Conservation (phyloP, 1,140 invertebrate species). For the Notospermus geniculatus region DNA sequence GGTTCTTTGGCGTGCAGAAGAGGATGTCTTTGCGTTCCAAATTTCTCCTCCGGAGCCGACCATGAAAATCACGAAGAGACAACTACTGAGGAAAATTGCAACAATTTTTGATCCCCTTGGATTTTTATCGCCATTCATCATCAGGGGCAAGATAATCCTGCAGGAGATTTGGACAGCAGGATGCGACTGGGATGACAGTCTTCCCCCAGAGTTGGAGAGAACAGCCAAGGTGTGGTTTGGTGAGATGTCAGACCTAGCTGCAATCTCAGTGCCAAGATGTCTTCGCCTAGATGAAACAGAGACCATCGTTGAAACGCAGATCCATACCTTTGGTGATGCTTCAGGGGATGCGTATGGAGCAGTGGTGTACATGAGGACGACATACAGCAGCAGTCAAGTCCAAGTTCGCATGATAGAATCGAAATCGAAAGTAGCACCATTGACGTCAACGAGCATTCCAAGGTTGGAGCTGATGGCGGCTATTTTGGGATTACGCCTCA, state of each 20-base stretch:
- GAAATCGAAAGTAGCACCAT: conserved; percentile 8
- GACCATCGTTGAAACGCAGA: not conserved
- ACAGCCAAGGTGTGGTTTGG: conserved; percentile 8
- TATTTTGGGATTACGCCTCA: not conserved
- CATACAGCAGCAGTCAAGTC: not conserved
- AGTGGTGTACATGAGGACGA: not conserved
- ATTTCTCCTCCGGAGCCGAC: not conserved
- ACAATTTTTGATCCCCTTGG: conserved; percentile 8
- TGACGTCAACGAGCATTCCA: conserved; percentile 7
- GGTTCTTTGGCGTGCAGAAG: conserved; percentile 17
- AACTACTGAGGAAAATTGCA: not conserved
- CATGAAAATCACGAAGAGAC: not conserved
- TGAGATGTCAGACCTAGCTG: not conserved
- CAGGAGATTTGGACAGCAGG: conserved; percentile 9
- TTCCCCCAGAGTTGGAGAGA: not conserved
- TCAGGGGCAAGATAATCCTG: conserved; percentile 6
- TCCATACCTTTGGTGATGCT: conserved; percentile 10
- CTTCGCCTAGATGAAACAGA: not conserved
- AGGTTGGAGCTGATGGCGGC: conserved; percentile 10
- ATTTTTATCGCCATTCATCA: conserved; percentile 8
- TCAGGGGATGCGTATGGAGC: conserved; percentile 12
- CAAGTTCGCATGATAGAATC: not conserved
- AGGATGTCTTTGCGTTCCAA: conserved; percentile 17
- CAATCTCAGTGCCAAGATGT: not conserved
- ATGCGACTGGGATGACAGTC: conserved; percentile 10